A percentile compares a stretch with the other conserved stretches of the same genome.
phyloP scores from a whole-genome alignment of 2,888 invertebrate genomes.

The Leucania comma region DNA sequence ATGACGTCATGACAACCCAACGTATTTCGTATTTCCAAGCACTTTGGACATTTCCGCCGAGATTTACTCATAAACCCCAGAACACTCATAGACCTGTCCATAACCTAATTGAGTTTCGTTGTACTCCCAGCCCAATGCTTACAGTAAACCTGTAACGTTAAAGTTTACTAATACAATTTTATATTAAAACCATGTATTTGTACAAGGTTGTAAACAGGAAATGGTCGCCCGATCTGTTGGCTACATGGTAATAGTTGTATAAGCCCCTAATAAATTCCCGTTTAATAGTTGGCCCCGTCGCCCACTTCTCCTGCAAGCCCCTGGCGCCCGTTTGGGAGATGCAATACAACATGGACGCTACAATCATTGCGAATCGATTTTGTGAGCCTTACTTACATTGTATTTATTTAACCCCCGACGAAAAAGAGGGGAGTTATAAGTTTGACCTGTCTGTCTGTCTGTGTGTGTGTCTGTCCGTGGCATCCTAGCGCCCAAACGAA shows the following conservation, averaged over 20 bases:
- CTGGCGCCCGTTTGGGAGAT: constrained; percentile 16
- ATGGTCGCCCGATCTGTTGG: constrained; percentile 52
- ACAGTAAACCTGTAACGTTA: constrained; percentile 36
- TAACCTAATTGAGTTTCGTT: constrained; percentile 56
- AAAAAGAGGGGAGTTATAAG: too few relatives aligned
- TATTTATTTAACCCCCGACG: too few relatives aligned
- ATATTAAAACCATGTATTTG: constrained; percentile 37
- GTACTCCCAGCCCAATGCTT: constrained; percentile 30
- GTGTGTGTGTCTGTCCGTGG: too few relatives aligned
- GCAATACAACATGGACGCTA: constrained; percentile 24
- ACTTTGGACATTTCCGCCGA: constrained; percentile 49
- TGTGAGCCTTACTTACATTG: constrained; percentile 40
- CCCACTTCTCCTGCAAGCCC: constrained; percentile 38
- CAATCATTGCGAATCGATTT: constrained; percentile 34
- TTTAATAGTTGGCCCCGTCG: constrained; percentile 41
- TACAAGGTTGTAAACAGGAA: constrained; percentile 40
- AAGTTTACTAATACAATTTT: constrained; percentile 50
- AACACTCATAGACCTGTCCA: constrained; percentile 51
- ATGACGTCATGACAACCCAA: constrained; percentile 35
- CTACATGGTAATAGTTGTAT: constrained; percentile 55
- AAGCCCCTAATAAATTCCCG: constrained; percentile 59
- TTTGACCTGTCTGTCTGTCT: too few relatives aligned
- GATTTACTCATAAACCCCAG: constrained; percentile 53
- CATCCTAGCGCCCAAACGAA: too few relatives aligned
- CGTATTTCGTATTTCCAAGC: constrained; percentile 55